These are phyloP conservation scores for Rotaria socialis DNA, from an alignment of 2,888 invertebrate species.

Conservation along the genomic window DNA sequence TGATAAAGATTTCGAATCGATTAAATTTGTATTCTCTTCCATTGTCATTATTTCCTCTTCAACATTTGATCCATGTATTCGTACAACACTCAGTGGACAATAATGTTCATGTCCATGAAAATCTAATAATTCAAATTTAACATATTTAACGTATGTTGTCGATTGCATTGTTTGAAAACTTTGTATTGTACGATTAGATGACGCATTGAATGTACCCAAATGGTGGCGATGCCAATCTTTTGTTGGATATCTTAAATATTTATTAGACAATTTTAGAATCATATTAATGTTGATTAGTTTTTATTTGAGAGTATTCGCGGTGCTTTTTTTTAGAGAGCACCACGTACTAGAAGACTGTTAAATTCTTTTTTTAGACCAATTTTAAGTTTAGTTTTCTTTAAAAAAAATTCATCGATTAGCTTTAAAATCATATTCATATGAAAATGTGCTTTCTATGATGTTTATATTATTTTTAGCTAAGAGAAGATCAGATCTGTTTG, in stretches of 20 bases:
- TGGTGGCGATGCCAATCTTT: conserved; percentile 75
- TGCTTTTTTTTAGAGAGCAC: no score
- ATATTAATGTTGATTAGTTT: no score
- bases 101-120: conserved; percentile 95
- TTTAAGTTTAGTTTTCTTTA: no score
- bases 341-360: no score
- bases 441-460: no score
- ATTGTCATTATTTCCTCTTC: conserved; percentile 33
- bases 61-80: conserved; percentile 47
- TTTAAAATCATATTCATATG: no score
- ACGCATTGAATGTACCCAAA: conserved; percentile 79
- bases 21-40: conserved; percentile 12
- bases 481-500: no score
- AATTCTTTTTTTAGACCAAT: no score
- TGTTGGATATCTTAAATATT: conserved; percentile 60
- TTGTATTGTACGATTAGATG: conserved; percentile 79
- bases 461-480: no score
- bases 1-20: not conserved
- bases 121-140: conserved; percentile 73
- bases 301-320: no score
- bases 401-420: no score
- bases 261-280: no score
- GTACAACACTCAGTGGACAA: conserved; percentile 88
- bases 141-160: conserved; percentile 49
- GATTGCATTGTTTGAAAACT: conserved; percentile 68